Evolutionary conservation across 2,888 invertebrate genomes (phyloP), one percentile per base, ranked within the genome.

Genomic region (Teleogryllus oceanicus): DNA sequence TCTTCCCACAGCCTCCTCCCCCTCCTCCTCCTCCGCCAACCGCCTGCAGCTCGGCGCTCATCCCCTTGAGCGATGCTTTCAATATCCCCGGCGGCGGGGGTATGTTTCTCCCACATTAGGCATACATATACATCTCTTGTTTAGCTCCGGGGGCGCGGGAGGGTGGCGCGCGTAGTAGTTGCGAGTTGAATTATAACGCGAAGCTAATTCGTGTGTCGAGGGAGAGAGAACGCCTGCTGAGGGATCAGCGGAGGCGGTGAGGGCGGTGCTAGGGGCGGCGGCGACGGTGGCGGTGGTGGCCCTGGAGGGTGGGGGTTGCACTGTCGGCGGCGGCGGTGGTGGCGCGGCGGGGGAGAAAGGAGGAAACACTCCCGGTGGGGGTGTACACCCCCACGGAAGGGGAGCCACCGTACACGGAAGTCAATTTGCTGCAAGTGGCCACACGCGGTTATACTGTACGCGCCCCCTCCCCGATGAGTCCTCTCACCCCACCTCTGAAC

Each of bases 401-500:
- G 13, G 62, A 13, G 62, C 62, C 16, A 62, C 62, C 62, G 62
- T 62, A 12, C 80, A 81, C 76, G 77, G 80, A 82, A 82, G 82
- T 82, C 82, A 82, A 82, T 82, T 82, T 82, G 82, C 82, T 77
- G 80, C 81, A 80, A 82, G 81, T 82, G 81, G 79, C 81, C 80
- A 79, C 82, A 81, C 81, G 77, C 76, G 80, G 80, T 79, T 76
- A 74, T 37, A 18, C 16, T 62, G 13, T 62, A 62, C 16, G 62
- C 62, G 62, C 62, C 4, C 62, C 62, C 11, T 0, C n/a, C 8
- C 16, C 8, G 1, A 5, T 37, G 37, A 37, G 37, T 37, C 37
- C 62, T 62, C 16, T 13, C 62, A 62, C 62, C 62, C 16, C 62
- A 62, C 11, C 13, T 37, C 62, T 4, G 62, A 12, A 3, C n/a